These are phyloP conservation scores for Chaetura pelagica DNA, from an alignment of 2,113 vertebrate species.

Conservation along the genomic window DNA sequence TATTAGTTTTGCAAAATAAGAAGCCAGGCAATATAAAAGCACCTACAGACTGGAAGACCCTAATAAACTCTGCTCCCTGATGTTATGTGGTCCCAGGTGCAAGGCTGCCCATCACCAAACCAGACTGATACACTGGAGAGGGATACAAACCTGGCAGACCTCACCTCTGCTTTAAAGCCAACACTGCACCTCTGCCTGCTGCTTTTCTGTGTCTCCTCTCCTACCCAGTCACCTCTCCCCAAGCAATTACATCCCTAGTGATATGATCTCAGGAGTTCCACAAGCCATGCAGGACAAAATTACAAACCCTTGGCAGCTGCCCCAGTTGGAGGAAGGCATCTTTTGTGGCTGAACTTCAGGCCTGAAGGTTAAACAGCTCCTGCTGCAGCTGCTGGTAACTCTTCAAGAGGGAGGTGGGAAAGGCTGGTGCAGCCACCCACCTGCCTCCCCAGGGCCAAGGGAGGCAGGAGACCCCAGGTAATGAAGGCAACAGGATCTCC, in stretches of 20 bases:
- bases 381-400: accelerated
- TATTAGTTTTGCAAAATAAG: not conserved
- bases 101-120: not conserved
- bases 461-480: not conserved
- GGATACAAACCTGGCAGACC: not conserved
- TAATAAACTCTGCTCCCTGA: not conserved
- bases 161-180: not conserved
- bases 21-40: not conserved
- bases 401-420: not conserved
- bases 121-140: not conserved
- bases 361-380: not conserved
- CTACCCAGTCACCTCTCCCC: not conserved
- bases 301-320: not conserved
- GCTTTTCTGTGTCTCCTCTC: not conserved
- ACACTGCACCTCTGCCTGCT: not conserved
- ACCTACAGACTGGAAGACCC: not conserved
- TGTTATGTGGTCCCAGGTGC: not conserved
- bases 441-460: not conserved
- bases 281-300: not conserved
- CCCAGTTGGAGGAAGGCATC: not conserved
- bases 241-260: not conserved
- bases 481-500: not conserved
- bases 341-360: not conserved
- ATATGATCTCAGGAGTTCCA: not conserved
- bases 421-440: not conserved